phyloP scores from a whole-genome alignment of 2,888 invertebrate species.

The Elaeidobius kamerunicus region DNA sequence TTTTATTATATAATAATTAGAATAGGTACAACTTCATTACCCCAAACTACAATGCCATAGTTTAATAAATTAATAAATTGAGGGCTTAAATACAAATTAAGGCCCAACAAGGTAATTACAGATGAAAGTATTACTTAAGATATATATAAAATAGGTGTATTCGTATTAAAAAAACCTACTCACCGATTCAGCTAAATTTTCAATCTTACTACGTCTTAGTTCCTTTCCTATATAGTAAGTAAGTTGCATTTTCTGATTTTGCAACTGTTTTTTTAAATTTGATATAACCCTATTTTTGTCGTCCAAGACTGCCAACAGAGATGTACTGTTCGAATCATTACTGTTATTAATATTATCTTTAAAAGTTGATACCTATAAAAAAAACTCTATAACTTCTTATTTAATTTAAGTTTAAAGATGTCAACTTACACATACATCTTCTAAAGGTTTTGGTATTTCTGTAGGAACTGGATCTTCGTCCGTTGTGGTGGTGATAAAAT shows the following conservation, averaged over 20 bases:
- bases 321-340: constrained; percentile 11
- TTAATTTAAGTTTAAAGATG: not conserved
- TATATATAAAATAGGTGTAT: too few relatives aligned
- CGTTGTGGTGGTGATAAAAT: constrained; percentile 1
- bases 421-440: constrained; percentile 9
- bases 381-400: not conserved
- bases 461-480: constrained; percentile 7
- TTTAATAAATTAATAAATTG: too few relatives aligned
- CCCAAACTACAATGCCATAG: too few relatives aligned
- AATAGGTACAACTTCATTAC: too few relatives aligned
- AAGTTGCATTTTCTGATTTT: constrained; percentile 43
- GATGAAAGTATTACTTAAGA: constrained; percentile 1
- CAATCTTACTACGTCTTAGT: constrained; percentile 35
- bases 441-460: not conserved
- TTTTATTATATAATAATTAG: too few relatives aligned
- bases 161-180: too few relatives aligned
- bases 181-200: constrained; percentile 40
- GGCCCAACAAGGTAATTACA: not conserved
- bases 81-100: too few relatives aligned
- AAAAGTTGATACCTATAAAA: not conserved
- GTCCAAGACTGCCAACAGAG: constrained; percentile 38
- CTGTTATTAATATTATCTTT: too few relatives aligned
- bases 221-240: constrained; percentile 41
- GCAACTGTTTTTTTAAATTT: constrained; percentile 38
- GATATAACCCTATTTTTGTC: constrained; percentile 43